Evolutionary conservation across 2,888 invertebrate genomes (phyloP).

Genomic region (Cephus pygmeus): DNA sequence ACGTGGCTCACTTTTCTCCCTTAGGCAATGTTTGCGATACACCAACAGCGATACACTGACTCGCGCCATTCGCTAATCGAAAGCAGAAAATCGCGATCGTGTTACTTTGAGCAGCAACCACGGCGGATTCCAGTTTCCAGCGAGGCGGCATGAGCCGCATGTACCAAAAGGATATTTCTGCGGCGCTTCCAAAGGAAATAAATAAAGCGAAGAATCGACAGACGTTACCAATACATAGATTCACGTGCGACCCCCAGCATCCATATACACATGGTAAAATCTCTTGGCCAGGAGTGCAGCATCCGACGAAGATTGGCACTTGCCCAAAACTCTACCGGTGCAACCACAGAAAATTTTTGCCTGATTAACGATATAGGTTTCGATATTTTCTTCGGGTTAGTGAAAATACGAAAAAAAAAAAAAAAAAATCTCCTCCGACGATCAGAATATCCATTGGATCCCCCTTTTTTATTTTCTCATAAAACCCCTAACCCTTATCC

Average conservation of each 20-base stretch:
- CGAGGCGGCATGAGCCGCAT: conserved; percentile 7
- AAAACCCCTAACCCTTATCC: conserved; percentile 7
- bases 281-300: conserved; percentile 39
- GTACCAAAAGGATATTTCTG: not conserved
- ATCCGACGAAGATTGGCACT: conserved; percentile 51
- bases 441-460: conserved; percentile 27
- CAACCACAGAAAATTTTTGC: conserved; percentile 57
- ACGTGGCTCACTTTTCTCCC: conserved; percentile 59
- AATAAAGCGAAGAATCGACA: conserved; percentile 41
- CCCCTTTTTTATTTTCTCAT: conserved; percentile 8
- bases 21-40: conserved; percentile 32
- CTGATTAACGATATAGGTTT: conserved; percentile 60
- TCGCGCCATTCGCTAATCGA: conserved; percentile 47
- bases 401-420: not conserved
- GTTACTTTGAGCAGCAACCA: conserved; percentile 30
- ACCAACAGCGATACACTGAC: conserved; percentile 20
- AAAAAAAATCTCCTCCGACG: conserved; percentile 10
- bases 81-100: conserved; percentile 54
- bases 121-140: conserved; percentile 30
- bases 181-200: conserved; percentile 30
- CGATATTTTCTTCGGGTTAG: conserved; percentile 36
- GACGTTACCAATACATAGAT: not conserved
- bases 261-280: not conserved
- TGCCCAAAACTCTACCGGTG: conserved; percentile 46
- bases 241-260: not conserved